Conservation (phyloP, 2,797 vertebrate species). For the Myiotriccus ornatus region DNA sequence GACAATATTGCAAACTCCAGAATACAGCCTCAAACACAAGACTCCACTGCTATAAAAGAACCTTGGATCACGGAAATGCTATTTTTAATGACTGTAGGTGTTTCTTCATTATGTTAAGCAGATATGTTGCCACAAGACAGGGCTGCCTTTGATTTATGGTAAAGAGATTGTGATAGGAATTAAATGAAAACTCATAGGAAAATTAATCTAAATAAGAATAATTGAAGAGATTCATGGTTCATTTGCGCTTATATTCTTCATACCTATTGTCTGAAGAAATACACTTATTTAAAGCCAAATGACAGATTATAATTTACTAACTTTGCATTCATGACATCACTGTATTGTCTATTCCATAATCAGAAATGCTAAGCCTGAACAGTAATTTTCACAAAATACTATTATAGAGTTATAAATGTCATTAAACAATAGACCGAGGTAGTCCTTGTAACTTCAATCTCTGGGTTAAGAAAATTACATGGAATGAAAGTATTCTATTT, state of each 20-base stretch:
- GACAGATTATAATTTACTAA: conserved; percentile 74
- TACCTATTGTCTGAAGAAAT: conserved; percentile 72
- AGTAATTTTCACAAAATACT: conserved; percentile 73
- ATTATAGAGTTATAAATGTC: conserved; percentile 75
- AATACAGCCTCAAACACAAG: conserved; percentile 7
- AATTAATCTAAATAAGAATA: conserved; percentile 78
- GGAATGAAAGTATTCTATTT: conserved; percentile 57
- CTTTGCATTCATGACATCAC: conserved; percentile 70
- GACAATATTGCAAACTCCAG: not conserved
- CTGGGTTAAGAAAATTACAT: conserved; percentile 61
- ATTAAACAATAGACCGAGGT: conserved; percentile 72
- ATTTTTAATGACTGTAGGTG: conserved; percentile 71
- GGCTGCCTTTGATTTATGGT: conserved; percentile 66
- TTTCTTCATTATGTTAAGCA: conserved; percentile 72
- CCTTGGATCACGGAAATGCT: conserved; percentile 40
- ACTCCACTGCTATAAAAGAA: conserved; percentile 42
- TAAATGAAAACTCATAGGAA: conserved; percentile 73
- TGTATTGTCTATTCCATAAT: conserved; percentile 71
- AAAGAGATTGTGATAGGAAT: conserved; percentile 67
- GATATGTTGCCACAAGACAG: conserved; percentile 64
- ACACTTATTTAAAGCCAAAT: conserved; percentile 71
- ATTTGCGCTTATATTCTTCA: conserved; percentile 74
- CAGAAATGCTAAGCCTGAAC: conserved; percentile 69
- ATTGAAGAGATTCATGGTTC: conserved; percentile 76
- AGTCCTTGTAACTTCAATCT: conserved; percentile 66